A percentile compares a stretch with the other conserved stretches of the same genome.
These are phyloP conservation scores for Eunapius fragilis DNA, from an alignment of 37 sponge, comb jelly and placozoan genomes.

Conservation along the genomic window DNA sequence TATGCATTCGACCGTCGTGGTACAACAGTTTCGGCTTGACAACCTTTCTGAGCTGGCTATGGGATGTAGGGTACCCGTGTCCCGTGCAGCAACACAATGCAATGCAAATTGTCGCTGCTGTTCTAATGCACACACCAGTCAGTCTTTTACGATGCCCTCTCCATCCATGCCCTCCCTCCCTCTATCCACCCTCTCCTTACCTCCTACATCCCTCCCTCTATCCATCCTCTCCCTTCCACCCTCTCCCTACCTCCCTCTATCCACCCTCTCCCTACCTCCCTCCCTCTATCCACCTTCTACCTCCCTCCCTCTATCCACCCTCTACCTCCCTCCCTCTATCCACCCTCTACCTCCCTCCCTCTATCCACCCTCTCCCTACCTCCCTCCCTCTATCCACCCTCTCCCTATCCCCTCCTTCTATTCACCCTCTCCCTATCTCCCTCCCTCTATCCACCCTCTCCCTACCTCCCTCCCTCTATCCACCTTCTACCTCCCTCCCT, in stretches of 20 bases:
- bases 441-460: background rate
- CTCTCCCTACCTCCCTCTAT: background rate
- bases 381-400: background rate
- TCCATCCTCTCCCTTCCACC: background rate
- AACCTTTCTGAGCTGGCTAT: too few species aligned
- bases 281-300: background rate
- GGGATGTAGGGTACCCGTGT: too few species aligned
- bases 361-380: background rate
- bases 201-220: too few species aligned
- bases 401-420: background rate
- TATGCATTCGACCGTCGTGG: too few species aligned
- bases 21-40: too few species aligned
- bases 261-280: constrained; percentile 8
- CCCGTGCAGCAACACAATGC: too few species aligned
- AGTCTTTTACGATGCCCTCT: too few species aligned
- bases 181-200: too few species aligned
- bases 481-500: background rate
- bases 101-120: too few species aligned
- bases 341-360: background rate
- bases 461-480: background rate
- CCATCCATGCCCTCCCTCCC: too few species aligned
- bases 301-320: background rate
- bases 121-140: too few species aligned
- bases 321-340: background rate
- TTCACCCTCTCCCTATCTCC: background rate